phyloP scores from a whole-genome alignment of 2,113 vertebrate genomes.

The Scatophagus argus region DNA sequence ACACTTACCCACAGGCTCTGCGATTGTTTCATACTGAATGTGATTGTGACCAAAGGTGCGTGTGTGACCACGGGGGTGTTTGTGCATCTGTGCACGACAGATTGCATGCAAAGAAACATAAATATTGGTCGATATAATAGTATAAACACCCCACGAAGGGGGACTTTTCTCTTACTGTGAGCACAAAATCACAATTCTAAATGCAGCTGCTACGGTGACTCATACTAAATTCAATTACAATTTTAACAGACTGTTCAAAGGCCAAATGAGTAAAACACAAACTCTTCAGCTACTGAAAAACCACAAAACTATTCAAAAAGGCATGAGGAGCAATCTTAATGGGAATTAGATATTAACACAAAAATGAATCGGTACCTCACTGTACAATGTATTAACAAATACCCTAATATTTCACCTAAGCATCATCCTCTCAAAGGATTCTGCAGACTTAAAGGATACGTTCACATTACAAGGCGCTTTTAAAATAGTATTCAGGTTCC shows the following conservation, averaged over 20 bases:
- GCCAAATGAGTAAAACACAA: background rate
- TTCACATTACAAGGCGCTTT: background rate
- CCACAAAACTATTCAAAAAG: slow-evolving; percentile 3
- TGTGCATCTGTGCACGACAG: background rate
- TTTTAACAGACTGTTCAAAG: slow-evolving; percentile 1
- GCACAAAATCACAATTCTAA: slow-evolving; percentile 10
- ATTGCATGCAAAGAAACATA: slow-evolving; percentile 12
- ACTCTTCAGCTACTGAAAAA: background rate
- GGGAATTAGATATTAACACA: slow-evolving; percentile 23
- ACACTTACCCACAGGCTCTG: slow-evolving; percentile 54
- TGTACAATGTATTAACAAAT: background rate
- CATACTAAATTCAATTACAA: background rate
- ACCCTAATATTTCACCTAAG: too few species aligned
- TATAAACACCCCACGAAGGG: background rate
- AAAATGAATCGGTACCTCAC: background rate
- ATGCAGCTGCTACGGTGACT: slow-evolving; percentile 15
- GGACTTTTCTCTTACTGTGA: background rate
- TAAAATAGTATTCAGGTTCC: background rate
- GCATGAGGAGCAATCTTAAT: too few species aligned
- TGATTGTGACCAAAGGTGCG: slow-evolving; percentile 43
- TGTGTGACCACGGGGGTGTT: slow-evolving; percentile 6
- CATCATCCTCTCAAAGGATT: background rate
- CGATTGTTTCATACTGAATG: slow-evolving; percentile 38
- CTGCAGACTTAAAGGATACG: background rate
- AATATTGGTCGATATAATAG: slow-evolving; percentile 2